These are phyloP conservation scores for Spatulosminthurus flaviceps DNA, from an alignment of 2,888 invertebrate genomes.

Conservation along the genomic window DNA sequence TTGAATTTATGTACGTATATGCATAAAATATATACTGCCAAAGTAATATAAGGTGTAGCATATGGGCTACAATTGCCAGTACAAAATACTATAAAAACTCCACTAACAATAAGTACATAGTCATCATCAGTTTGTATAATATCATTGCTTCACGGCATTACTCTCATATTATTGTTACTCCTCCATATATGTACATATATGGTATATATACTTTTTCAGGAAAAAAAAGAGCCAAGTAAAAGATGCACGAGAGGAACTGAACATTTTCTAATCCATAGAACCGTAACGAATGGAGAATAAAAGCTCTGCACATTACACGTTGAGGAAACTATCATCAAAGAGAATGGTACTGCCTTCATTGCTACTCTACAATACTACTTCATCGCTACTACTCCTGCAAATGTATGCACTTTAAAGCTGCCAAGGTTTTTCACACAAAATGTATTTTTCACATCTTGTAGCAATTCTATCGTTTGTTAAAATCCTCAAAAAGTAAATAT, in stretches of 20 bases:
- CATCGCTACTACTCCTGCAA: not conserved
- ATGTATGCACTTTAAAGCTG: too few relatives aligned
- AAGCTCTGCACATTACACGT: constrained; percentile 44
- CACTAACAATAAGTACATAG: too few relatives aligned
- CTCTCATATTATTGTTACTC: too few relatives aligned
- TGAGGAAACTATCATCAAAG: constrained; percentile 8
- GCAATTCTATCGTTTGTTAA: constrained; percentile 9
- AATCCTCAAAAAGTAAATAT: not conserved
- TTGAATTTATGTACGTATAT: too few relatives aligned
- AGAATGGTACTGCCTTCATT: constrained; percentile 1
- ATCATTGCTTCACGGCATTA: not conserved
- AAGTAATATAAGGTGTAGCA: too few relatives aligned
- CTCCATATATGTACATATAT: too few relatives aligned
- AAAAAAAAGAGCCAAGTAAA: constrained; percentile 4
- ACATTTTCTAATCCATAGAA: constrained; percentile 58
- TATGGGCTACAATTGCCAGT: too few relatives aligned
- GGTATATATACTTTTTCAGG: not conserved
- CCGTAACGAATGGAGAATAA: constrained; percentile 59
- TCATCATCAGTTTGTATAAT: too few relatives aligned
- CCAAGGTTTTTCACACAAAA: constrained; percentile 18
- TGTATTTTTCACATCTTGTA: constrained; percentile 6
- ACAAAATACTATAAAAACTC: too few relatives aligned
- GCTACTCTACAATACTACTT: too few relatives aligned
- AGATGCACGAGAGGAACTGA: constrained; percentile 46
- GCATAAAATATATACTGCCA: too few relatives aligned